Evolutionary conservation across 2,888 invertebrate genomes (phyloP).

Genomic region (Conomelus anceps): DNA sequence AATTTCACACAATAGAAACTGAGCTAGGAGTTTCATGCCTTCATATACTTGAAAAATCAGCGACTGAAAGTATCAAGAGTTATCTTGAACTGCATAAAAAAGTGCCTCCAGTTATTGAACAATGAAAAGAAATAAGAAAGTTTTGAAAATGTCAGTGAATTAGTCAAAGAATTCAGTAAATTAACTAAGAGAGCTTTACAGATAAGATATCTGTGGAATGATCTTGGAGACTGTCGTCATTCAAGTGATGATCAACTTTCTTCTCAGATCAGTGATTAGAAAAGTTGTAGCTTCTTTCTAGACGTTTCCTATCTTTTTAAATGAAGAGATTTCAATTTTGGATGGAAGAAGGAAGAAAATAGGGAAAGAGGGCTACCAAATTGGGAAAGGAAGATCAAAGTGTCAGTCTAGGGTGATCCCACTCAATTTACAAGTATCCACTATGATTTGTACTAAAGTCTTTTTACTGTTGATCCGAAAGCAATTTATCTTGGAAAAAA

Average conservation of each 20-base stretch:
- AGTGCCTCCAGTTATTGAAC: background rate
- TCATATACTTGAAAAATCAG: background rate
- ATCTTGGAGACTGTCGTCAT: background rate
- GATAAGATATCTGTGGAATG: background rate
- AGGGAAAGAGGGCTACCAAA: too few relatives aligned
- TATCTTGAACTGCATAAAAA: background rate
- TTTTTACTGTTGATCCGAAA: background rate
- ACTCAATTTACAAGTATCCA: background rate
- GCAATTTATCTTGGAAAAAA: background rate
- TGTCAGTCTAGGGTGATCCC: background rate
- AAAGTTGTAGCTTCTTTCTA: background rate
- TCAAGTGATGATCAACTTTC: background rate
- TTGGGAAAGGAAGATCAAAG: background rate
- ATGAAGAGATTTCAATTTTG: background rate
- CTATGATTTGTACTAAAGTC: background rate
- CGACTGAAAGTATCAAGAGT: background rate
- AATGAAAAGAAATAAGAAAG: background rate
- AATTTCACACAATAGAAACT: too few relatives aligned
- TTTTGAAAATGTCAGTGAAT: background rate
- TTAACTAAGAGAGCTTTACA: background rate
- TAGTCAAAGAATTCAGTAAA: background rate
- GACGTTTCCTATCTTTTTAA: background rate
- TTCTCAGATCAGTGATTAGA: background rate
- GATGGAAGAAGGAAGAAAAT: background rate
- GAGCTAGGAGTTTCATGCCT: background rate